Conservation (phyloP, 2,113 vertebrate species). For the Gorsachius goisagi region DNA sequence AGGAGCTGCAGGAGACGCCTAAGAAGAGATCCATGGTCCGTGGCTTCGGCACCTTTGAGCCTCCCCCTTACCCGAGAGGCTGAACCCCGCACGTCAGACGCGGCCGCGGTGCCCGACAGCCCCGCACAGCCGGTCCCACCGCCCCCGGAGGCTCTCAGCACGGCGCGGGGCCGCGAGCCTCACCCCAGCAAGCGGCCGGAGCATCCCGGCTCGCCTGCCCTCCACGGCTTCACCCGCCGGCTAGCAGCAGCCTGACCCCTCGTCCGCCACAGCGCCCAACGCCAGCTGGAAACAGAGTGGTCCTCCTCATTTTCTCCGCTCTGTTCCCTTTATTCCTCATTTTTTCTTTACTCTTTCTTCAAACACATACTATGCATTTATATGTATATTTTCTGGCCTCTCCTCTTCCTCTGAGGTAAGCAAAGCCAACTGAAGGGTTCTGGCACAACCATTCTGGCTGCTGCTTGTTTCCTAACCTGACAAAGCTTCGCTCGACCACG, state of each 20-base stretch:
- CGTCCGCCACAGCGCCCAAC: not conserved
- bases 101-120: fast-evolving
- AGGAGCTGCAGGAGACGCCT: not conserved
- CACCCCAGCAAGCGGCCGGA: too few relatives aligned
- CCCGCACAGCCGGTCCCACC: not conserved
- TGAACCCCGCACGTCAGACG: not conserved
- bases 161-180: fast-evolving
- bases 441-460: not conserved
- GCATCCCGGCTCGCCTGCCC: not conserved
- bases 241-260: not conserved
- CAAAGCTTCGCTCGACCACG: not conserved
- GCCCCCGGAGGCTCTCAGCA: not conserved
- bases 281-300: not conserved
- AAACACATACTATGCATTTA: not conserved
- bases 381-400: not conserved
- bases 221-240: fast-evolving
- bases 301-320: not conserved
- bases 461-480: not conserved
- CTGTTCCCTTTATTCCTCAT: not conserved
- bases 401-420: not conserved
- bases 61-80: not conserved
- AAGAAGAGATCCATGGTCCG: not conserved
- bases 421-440: not conserved
- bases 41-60: not conserved
- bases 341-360: not conserved